These are phyloP conservation scores for Alloscopus bannaensis DNA, from an alignment of 2,888 invertebrate species.

Conservation along the genomic window DNA sequence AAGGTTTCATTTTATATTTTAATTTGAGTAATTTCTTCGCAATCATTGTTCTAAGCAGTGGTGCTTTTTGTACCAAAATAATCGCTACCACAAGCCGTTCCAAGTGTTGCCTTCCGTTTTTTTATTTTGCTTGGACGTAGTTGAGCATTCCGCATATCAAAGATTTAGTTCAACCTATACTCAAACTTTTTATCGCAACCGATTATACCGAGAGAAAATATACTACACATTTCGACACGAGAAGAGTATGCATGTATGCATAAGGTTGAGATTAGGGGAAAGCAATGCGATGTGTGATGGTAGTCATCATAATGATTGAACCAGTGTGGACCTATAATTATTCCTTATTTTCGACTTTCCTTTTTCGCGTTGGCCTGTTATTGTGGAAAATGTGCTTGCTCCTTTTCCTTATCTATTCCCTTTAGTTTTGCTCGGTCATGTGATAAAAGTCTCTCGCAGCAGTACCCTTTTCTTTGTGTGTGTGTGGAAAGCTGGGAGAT, in stretches of 20 bases:
- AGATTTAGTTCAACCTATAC: no score
- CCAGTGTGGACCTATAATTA: slow-evolving; percentile 65
- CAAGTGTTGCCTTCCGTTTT: not conserved
- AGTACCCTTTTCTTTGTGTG: slow-evolving; percentile 1
- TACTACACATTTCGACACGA: no score
- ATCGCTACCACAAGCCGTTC: not conserved
- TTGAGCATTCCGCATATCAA: not conserved
- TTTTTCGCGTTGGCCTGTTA: slow-evolving; percentile 8
- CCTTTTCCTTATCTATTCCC: slow-evolving; percentile 33
- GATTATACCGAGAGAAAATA: not conserved
- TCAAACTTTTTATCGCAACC: no score
- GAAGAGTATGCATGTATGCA: no score
- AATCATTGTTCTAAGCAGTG: slow-evolving; percentile 12
- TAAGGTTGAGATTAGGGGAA: no score
- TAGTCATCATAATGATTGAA: slow-evolving; percentile 51
- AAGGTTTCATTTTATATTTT: slow-evolving; percentile 48
- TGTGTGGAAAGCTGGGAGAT: slow-evolving; percentile 26
- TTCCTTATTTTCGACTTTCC: slow-evolving; percentile 54
- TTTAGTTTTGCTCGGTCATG: not conserved
- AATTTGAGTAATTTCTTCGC: slow-evolving; percentile 39
- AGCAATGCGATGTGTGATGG: slow-evolving; percentile 15
- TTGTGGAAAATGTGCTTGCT: slow-evolving; percentile 27
- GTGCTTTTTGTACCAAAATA: slow-evolving; percentile 14
- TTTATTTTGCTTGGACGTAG: no score
- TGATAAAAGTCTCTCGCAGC: slow-evolving; percentile 16